Evolutionary conservation across 2,797 vertebrate species (phyloP).

Genomic region (Pempheris klunzingeri): DNA sequence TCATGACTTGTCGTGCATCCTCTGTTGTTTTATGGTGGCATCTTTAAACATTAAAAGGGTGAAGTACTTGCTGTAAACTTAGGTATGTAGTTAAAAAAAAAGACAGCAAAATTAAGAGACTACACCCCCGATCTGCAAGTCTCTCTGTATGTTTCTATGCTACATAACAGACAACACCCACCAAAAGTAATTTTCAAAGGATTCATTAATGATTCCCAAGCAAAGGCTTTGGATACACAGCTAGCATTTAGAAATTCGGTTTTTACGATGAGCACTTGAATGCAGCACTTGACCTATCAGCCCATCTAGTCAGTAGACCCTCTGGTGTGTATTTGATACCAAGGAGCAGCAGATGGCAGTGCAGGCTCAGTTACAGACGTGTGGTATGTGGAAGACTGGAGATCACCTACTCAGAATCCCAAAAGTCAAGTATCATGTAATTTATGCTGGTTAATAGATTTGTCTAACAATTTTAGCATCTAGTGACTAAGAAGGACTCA

Average conservation of each 20-base stretch:
- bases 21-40: background rate
- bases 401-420: background rate
- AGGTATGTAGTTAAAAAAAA: background rate
- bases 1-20: background rate
- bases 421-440: conserved; percentile 2
- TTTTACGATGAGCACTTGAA: conserved; percentile 55
- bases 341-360: conserved; percentile 76
- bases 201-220: background rate
- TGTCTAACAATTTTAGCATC: background rate
- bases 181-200: background rate
- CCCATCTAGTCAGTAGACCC: background rate
- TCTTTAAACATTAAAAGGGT: background rate
- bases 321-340: conserved; percentile 46
- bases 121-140: background rate
- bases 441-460: conserved; percentile 8
- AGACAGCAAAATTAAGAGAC: background rate
- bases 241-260: background rate
- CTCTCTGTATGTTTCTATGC: background rate
- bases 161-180: background rate
- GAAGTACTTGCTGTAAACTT: background rate
- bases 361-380: conserved; percentile 56
- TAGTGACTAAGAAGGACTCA: background rate
- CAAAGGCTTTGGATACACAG: background rate
- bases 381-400: background rate
- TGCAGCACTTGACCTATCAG: conserved; percentile 59